Conservation (phyloP, 2,797 vertebrate species). For the Coendou prehensilis region DNA sequence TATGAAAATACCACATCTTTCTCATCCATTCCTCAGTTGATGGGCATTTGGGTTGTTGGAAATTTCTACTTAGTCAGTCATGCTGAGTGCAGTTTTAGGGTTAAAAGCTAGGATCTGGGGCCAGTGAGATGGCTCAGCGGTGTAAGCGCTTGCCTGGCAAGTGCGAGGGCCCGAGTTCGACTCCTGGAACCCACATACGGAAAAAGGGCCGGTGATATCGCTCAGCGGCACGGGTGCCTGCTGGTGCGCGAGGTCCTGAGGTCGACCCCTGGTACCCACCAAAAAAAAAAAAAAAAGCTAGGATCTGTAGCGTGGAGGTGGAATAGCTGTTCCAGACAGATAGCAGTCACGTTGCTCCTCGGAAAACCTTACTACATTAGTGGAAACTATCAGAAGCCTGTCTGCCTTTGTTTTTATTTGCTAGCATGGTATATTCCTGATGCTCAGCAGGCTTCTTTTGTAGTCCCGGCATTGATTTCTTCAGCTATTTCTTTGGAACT, state of each 20-base stretch:
- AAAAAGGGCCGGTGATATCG: no score
- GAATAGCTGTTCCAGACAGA: not conserved
- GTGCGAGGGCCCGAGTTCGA: no score
- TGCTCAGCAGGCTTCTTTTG: no score
- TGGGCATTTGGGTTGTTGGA: not conserved
- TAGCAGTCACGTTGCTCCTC: accelerated
- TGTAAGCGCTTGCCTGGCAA: no score
- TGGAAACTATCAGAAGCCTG: not conserved
- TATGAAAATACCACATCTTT: no score
- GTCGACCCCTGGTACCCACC: no score
- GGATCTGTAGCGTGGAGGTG: not conserved
- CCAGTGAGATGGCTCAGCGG: no score
- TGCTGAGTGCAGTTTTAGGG: not conserved
- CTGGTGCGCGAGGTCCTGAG: no score
- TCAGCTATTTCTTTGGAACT: not conserved
- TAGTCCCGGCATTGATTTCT: accelerated
- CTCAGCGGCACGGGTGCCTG: no score
- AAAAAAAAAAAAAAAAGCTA: no score
- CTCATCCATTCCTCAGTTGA: no score
- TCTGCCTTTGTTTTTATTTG: not conserved
- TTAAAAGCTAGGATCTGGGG: not conserved
- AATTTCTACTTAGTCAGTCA: not conserved
- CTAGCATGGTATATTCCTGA: accelerated
- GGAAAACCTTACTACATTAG: not conserved
- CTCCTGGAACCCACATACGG: no score